These are phyloP conservation scores for Hydractinia symbiolongicarpus DNA, from an alignment of 30 jellyfish, hydroid and myxozoan genomes.

Conservation along the genomic window DNA sequence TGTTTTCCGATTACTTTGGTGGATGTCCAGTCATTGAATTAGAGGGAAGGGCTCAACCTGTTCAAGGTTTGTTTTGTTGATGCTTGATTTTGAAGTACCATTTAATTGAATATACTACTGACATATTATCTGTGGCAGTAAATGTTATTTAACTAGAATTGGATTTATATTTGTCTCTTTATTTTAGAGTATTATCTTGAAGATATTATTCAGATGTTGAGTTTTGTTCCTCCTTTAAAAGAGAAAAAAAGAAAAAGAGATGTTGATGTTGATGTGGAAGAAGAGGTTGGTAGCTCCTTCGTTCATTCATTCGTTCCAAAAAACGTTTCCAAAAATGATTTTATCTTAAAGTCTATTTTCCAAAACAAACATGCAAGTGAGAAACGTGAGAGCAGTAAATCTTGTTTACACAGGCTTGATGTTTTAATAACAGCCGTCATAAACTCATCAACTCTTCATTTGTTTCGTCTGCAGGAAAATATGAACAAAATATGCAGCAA, in stretches of 20 bases:
- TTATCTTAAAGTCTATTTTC: no score
- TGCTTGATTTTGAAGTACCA: not conserved
- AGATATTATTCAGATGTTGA: constrained; percentile 86
- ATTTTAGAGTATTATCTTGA: constrained; percentile 62
- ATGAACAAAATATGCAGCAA: constrained; percentile 65
- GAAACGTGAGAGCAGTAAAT: not conserved
- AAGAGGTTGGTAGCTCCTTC: constrained; percentile 40
- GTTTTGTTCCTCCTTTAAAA: constrained; percentile 77
- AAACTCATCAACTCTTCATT: not conserved
- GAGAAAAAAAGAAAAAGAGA: constrained; percentile 71
- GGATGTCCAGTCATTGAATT: constrained; percentile 83
- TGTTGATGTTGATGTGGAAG: constrained; percentile 77
- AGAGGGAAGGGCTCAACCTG: constrained; percentile 91
- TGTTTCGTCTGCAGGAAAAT: constrained; percentile 50
- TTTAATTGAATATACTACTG: no score
- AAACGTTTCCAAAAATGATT: no score
- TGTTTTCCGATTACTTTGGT: constrained; percentile 72
- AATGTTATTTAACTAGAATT: no score
- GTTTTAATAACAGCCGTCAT: no score
- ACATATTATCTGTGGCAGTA: no score
- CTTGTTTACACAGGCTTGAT: not conserved
- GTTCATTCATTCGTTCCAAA: no score
- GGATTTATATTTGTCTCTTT: not conserved
- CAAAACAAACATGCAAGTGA: not conserved
- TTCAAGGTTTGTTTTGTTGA: constrained; percentile 50